phyloP scores from a whole-genome alignment of 37 sponge, comb jelly and placozoan species.

The Theonella swinhoei region DNA sequence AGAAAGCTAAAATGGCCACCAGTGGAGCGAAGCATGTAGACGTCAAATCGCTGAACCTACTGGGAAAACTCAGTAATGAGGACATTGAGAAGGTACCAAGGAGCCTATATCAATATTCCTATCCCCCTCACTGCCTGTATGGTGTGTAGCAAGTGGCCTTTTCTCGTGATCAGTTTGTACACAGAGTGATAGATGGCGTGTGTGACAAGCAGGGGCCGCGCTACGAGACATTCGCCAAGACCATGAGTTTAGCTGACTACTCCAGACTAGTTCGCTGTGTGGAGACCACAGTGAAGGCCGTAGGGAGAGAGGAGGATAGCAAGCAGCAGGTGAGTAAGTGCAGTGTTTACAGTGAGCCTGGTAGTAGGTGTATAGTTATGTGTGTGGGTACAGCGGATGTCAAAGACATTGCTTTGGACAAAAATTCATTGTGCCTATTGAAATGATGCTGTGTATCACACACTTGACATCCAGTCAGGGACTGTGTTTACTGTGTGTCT shows the following conservation, averaged over 20 bases:
- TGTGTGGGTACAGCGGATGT: too few relatives aligned
- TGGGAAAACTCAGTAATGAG: slow-evolving; percentile 43
- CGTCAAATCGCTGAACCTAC: neutral
- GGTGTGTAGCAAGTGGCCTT: too few relatives aligned
- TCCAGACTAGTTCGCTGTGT: slow-evolving; percentile 23
- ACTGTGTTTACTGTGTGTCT: too few relatives aligned
- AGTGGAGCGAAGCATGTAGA: neutral
- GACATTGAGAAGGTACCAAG: slow-evolving; percentile 47
- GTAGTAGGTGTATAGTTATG: too few relatives aligned
- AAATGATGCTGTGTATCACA: too few relatives aligned
- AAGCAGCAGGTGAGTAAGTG: slow-evolving; percentile 29
- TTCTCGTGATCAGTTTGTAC: slow-evolving; percentile 80
- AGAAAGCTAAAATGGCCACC: neutral
- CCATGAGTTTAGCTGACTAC: slow-evolving; percentile 49
- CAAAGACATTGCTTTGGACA: too few relatives aligned
- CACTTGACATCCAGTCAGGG: too few relatives aligned
- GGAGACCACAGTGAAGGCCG: neutral
- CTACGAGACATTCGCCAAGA: slow-evolving; percentile 54
- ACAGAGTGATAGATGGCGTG: slow-evolving; percentile 40
- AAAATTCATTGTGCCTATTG: too few relatives aligned
- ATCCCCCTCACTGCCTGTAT: neutral
- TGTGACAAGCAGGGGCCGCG: slow-evolving; percentile 61
- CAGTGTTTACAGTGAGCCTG: neutral
- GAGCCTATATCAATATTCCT: neutral
- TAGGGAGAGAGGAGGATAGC: slow-evolving; percentile 16